Percentiles rank a stretch among this genome's conserved stretches.
Conservation (phyloP, 2,797 vertebrate species). For the Myotis daubentonii region DNA sequence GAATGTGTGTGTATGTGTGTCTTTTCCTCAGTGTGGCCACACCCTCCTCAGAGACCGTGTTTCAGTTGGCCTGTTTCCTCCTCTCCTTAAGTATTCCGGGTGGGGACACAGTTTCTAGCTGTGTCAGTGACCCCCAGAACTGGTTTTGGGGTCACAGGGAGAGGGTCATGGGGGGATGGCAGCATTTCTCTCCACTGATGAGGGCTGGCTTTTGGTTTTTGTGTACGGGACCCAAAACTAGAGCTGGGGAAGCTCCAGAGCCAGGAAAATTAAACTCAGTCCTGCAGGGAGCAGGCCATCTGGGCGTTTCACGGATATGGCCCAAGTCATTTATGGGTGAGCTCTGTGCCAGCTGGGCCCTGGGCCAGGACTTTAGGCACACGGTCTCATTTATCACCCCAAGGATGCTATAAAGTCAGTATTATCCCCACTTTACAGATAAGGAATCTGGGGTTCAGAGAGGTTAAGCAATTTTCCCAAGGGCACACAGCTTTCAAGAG, state of each 20-base stretch:
- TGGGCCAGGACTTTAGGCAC: neutral
- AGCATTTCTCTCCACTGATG: neutral
- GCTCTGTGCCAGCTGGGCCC: neutral
- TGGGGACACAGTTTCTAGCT: neutral
- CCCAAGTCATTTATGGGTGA: neutral
- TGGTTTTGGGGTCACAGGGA: neutral
- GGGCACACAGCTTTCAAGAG: slow-evolving; percentile 17
- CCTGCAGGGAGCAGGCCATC: neutral
- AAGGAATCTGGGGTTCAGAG: neutral
- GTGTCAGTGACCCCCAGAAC: neutral
- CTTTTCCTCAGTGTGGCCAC: neutral
- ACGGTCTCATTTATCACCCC: neutral
- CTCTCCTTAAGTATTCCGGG: neutral
- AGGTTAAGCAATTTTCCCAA: slow-evolving; percentile 4
- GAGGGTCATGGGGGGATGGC: neutral
- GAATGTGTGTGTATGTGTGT: neutral
- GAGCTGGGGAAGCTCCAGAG: neutral
- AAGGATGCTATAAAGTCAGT: neutral
- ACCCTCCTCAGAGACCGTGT: neutral
- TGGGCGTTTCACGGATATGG: neutral
- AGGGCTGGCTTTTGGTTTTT: neutral
- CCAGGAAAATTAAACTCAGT: neutral
- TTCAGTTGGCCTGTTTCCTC: neutral
- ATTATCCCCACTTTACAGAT: neutral
- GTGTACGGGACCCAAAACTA: neutral